phyloP scores from a whole-genome alignment of 2,113 vertebrate genomes.

The Perca fluviatilis region DNA sequence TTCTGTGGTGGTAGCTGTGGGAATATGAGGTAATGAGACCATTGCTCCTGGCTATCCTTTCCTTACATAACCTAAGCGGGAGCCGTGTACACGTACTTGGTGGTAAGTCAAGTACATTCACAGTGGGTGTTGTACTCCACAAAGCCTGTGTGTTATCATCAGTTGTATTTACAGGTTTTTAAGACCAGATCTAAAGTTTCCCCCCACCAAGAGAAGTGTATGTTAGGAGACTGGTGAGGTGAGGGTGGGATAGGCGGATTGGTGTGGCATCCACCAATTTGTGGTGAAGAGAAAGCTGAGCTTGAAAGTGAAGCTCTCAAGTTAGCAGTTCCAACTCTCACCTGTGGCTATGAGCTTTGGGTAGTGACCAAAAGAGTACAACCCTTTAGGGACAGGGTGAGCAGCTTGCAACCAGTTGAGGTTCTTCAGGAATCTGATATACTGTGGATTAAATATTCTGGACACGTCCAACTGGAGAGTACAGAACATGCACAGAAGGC shows the following conservation, averaged over 20 bases:
- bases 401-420: slow-evolving; percentile 15
- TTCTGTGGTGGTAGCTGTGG: neutral
- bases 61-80: neutral
- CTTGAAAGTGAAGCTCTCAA: neutral
- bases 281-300: neutral
- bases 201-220: neutral
- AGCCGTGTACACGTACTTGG: neutral
- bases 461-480: slow-evolving; percentile 43
- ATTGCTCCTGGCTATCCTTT: neutral
- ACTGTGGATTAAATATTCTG: slow-evolving; percentile 29
- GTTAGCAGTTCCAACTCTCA: neutral
- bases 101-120: neutral
- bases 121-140: neutral
- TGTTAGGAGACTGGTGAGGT: neutral
- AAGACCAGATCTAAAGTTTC: neutral
- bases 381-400: neutral
- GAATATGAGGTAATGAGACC: slow-evolving; percentile 15
- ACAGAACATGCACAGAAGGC: slow-evolving; percentile 31
- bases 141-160: neutral
- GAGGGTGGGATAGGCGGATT: slow-evolving; percentile 7
- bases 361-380: neutral
- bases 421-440: slow-evolving; percentile 26
- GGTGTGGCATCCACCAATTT: neutral
- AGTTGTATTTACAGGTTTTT: neutral
- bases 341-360: neutral